These are phyloP conservation scores for Acanthoscelides obtectus DNA, from an alignment of 2,888 invertebrate genomes.

Conservation along the genomic window DNA sequence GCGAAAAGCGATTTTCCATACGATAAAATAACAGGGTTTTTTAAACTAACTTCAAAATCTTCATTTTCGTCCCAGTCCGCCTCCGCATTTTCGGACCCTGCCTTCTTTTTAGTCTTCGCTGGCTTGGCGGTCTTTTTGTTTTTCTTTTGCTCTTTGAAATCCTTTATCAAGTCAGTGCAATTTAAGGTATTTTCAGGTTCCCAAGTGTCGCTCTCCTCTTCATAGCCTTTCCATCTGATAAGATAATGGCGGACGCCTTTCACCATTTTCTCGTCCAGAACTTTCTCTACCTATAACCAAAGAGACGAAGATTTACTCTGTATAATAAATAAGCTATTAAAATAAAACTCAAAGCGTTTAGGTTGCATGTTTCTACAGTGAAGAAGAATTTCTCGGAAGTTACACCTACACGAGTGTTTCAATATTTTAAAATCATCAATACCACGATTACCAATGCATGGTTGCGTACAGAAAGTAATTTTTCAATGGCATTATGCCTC, in stretches of 20 bases:
- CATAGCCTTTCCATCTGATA: slow-evolving; percentile 76
- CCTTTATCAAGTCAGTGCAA: slow-evolving; percentile 63
- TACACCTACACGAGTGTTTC: too few species aligned
- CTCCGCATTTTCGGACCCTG: slow-evolving; percentile 40
- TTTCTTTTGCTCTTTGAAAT: slow-evolving; percentile 43
- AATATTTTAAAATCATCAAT: too few species aligned
- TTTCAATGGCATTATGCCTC: too few species aligned
- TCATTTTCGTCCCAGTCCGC: slow-evolving; percentile 53
- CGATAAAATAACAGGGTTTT: too few species aligned
- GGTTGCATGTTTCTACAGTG: too few species aligned
- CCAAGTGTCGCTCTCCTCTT: slow-evolving; percentile 68
- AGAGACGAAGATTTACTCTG: too few species aligned
- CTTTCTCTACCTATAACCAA: slow-evolving; percentile 59
- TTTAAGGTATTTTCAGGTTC: slow-evolving; percentile 67
- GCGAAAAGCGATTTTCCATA: too few species aligned
- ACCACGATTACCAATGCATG: too few species aligned
- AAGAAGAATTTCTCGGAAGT: too few species aligned
- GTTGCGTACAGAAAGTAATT: too few species aligned
- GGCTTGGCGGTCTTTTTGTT: slow-evolving; percentile 25
- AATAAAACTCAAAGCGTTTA: too few species aligned
- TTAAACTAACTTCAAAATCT: slow-evolving; percentile 53
- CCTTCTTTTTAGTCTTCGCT: slow-evolving; percentile 27
- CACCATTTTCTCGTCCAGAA: slow-evolving; percentile 64
- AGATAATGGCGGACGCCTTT: slow-evolving; percentile 64
- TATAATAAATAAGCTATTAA: too few species aligned